Evolutionary conservation across 2,113 vertebrate species (phyloP), one percentile per base, ranked within the genome.

Genomic region (Poecilia latipinna): DNA sequence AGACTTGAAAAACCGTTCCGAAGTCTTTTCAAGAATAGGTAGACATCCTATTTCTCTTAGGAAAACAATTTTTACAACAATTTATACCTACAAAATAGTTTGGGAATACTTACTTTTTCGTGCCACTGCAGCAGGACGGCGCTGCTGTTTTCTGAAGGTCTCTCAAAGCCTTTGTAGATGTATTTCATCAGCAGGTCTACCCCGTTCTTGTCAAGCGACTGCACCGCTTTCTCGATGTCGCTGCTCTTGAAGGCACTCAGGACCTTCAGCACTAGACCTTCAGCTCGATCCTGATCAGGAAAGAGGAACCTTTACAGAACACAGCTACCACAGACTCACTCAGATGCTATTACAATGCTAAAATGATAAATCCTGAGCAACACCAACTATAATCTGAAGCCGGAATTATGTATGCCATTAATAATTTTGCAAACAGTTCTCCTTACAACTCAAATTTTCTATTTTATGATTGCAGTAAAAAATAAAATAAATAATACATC

Each of bases 101-200:
- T 22, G 24, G 19, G 22, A 24, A 66, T 8, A 26, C n/a, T 31
- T 70, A 99, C 98, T 96, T 97, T 99, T 92, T 99, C 98, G 0
- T 99, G 98, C 98, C 98, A 99, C 83, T 98, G 98, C 89, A 99
- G 78, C 33, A 99, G 92, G 72, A 98, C 92, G 0, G 98, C 97
- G 1, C 98, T 99, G 95, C 96, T 99, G 87, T 99, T 99, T 86
- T 99, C 98, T 0, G 97, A 98, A 2, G 98, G 98, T 76, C 91
- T 96, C 92, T 99, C 98, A 5, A 99, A 99, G 81, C 98, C 98
- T 91, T 98, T 99, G 94, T 99, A 99, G 94, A 99, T 98, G 92
- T 99, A 99, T 88, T 99, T 98, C 98, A 99, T 99, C 60, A 99
- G 94, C 79, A 99, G 96, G 90, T 99, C 98, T 26, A 99, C 96